phyloP scores from a whole-genome alignment of 2,113 vertebrate genomes.

The Cheilinus undulatus region DNA sequence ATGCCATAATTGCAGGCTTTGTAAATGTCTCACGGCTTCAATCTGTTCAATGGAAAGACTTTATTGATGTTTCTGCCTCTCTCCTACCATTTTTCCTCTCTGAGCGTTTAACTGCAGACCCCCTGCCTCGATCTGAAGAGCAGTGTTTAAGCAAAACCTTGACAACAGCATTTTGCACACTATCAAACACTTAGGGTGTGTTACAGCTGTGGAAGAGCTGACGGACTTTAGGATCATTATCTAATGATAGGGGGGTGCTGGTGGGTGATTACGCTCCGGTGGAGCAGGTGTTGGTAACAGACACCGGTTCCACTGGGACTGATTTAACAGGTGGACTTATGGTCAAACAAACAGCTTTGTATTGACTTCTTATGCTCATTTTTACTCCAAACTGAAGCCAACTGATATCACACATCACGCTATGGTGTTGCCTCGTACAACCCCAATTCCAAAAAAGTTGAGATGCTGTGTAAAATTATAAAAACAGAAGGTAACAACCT shows the following conservation, averaged over 20 bases:
- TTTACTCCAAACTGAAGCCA: background rate
- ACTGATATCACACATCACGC: background rate
- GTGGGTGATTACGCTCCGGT: constrained; percentile 6
- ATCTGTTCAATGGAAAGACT: constrained; percentile 48
- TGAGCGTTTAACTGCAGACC: constrained; percentile 17
- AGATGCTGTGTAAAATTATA: too few species aligned
- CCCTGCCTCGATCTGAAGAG: constrained; percentile 30
- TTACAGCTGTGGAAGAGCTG: constrained; percentile 39
- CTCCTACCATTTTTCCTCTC: constrained; percentile 36
- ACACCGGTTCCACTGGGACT: background rate
- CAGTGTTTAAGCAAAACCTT: constrained; percentile 48
- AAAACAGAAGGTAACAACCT: too few species aligned
- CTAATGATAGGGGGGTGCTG: constrained; percentile 24
- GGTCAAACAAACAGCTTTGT: constrained; percentile 3
- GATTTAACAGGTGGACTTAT: constrained; percentile 20
- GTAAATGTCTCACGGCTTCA: constrained; percentile 54
- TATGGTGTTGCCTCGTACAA: too few species aligned
- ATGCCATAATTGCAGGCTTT: constrained; percentile 67
- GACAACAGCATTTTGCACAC: constrained; percentile 36
- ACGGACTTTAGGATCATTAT: constrained; percentile 44
- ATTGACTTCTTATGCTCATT: constrained; percentile 1
- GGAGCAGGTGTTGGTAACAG: constrained; percentile 45
- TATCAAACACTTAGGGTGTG: constrained; percentile 32
- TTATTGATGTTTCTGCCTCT: constrained; percentile 58
- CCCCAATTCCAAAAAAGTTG: too few species aligned